Conservation (phyloP, 2,797 vertebrate species). For the Lithobates pipiens region DNA sequence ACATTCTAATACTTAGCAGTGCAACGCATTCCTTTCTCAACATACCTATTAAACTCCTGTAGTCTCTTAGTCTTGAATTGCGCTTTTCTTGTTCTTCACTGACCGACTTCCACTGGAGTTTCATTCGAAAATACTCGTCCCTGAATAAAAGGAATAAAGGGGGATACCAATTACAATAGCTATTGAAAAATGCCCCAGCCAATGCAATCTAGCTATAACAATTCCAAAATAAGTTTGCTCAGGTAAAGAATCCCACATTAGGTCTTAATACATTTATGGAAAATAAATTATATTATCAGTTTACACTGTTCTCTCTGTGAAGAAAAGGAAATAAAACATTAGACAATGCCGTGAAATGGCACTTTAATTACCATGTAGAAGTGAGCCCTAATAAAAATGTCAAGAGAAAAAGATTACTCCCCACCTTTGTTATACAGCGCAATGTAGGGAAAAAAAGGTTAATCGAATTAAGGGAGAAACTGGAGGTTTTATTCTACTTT, state of each 20-base stretch:
- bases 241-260: constrained; percentile 32
- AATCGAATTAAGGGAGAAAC: constrained; percentile 50
- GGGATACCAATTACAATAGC: constrained; percentile 25
- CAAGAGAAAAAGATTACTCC: constrained; percentile 51
- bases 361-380: constrained; percentile 53
- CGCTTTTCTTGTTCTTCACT: constrained; percentile 94
- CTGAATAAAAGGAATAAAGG: constrained; percentile 70
- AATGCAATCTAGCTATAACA: constrained; percentile 51
- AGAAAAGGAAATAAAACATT: constrained; percentile 53
- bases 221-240: constrained; percentile 53
- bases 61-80: constrained; percentile 92
- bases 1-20: no score
- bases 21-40: not conserved
- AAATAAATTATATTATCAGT: constrained; percentile 30
- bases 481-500: constrained; percentile 43
- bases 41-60: constrained; percentile 92
- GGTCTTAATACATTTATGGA: constrained; percentile 27
- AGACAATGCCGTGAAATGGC: constrained; percentile 46
- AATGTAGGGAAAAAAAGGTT: constrained; percentile 41
- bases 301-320: constrained; percentile 17
- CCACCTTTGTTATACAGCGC: constrained; percentile 34
- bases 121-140: constrained; percentile 98
- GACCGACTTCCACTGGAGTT: constrained; percentile 96
- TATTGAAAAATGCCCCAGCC: not conserved
- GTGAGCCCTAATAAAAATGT: constrained; percentile 51